Conservation (phyloP, 2,888 invertebrate genomes). For the Oscheius onirici region DNA sequence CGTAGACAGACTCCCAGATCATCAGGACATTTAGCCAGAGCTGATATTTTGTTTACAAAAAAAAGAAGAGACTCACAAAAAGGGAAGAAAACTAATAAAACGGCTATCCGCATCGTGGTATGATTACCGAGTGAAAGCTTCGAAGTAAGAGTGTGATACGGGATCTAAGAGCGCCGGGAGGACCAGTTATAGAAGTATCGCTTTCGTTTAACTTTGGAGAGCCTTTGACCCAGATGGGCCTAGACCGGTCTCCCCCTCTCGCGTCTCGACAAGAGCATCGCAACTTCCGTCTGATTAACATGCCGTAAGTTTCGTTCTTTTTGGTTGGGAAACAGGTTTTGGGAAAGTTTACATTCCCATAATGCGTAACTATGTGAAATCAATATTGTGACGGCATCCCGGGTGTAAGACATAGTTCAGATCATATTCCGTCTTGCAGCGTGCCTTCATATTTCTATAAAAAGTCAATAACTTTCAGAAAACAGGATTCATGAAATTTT, state of each 20-base stretch:
- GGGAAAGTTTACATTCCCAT: no score
- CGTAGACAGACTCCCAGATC: conserved; percentile 26
- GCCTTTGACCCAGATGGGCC: conserved; percentile 24
- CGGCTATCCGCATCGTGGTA: neutral
- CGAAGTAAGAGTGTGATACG: conserved; percentile 13
- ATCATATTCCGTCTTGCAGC: no score
- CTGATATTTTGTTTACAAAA: neutral
- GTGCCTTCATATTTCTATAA: no score
- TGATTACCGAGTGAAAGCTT: conserved; percentile 6
- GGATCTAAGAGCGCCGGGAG: neutral
- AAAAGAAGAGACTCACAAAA: neutral
- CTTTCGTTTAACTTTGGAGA: conserved; percentile 32
- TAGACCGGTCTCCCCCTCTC: conserved; percentile 15
- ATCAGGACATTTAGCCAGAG: neutral
- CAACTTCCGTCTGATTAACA: conserved; percentile 24
- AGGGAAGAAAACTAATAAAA: neutral
- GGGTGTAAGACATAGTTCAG: no score
- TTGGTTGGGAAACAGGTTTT: neutral
- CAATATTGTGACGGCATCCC: no score
- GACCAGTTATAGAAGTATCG: conserved; percentile 30
- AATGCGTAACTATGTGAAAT: no score
- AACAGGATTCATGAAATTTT: no score
- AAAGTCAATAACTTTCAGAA: no score
- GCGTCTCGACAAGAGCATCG: conserved; percentile 21
- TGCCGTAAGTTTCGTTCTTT: neutral